Conservation (phyloP, 2,113 vertebrate genomes). For the Cisticola juncidis region DNA sequence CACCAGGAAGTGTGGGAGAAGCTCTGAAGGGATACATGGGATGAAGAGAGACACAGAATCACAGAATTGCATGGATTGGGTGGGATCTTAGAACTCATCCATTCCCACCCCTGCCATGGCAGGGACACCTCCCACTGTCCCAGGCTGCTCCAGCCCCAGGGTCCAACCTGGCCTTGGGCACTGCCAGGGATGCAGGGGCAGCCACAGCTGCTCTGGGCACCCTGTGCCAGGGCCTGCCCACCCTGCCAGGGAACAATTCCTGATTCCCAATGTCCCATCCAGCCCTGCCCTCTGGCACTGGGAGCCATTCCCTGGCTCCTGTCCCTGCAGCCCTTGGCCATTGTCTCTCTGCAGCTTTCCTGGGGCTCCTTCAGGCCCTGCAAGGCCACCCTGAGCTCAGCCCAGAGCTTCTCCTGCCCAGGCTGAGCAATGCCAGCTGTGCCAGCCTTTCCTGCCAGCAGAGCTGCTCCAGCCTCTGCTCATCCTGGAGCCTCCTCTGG, state of each 20-base stretch:
- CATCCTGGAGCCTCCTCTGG: not conserved
- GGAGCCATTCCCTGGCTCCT: not conserved
- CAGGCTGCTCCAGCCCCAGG: not conserved
- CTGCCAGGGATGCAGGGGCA: not conserved
- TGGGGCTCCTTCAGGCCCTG: too few species aligned
- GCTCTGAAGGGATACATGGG: not conserved
- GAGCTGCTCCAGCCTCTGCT: not conserved
- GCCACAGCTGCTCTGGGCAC: not conserved
- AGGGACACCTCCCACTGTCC: not conserved
- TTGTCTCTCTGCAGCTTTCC: not conserved
- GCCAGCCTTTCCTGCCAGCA: too few species aligned
- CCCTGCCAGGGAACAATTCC: not conserved
- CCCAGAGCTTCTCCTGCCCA: too few species aligned
- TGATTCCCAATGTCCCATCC: not conserved
- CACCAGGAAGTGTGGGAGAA: not conserved
- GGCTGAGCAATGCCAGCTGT: too few species aligned
- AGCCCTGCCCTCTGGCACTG: not conserved
- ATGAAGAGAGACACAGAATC: not conserved
- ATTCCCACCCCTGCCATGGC: accelerated
- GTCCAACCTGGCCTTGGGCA: not conserved
- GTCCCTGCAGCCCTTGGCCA: not conserved
- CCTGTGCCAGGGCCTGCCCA: accelerated
- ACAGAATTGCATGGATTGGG: not conserved
- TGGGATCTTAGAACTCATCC: accelerated
- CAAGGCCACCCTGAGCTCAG: too few species aligned